Percentiles rank a stretch among this genome's conserved stretches.
phyloP scores from a whole-genome alignment of 1,140 invertebrate genomes.

The Hylaeus anthracinus region DNA sequence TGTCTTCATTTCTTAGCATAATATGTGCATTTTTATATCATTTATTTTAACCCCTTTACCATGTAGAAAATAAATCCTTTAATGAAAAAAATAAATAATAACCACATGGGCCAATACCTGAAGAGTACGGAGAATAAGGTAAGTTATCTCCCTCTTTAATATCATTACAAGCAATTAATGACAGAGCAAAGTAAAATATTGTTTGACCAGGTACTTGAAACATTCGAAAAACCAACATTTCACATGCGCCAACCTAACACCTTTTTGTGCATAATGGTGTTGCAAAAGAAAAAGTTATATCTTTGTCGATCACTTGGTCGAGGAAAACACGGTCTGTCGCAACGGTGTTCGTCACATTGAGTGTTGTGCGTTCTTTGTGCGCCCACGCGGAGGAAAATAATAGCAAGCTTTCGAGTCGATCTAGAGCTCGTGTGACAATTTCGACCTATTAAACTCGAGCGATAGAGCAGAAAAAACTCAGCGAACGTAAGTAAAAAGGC shows the following conservation, averaged over 20 bases:
- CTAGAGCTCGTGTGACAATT: background rate
- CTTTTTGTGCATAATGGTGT: background rate
- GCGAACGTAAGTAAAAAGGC: background rate
- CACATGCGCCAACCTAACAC: too few relatives aligned
- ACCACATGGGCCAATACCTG: too few relatives aligned
- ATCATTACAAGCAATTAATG: too few relatives aligned
- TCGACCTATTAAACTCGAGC: background rate
- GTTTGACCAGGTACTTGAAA: too few relatives aligned
- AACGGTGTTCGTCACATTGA: background rate
- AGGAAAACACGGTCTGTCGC: background rate
- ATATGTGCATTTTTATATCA: too few relatives aligned
- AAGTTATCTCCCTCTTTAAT: too few relatives aligned
- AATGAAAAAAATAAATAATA: too few relatives aligned
- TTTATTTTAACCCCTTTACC: too few relatives aligned
- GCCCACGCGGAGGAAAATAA: background rate
- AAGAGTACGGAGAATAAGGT: too few relatives aligned
- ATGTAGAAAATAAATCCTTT: too few relatives aligned
- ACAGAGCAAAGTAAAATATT: too few relatives aligned
- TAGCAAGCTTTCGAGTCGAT: background rate
- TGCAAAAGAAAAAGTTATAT: background rate
- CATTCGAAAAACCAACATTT: too few relatives aligned
- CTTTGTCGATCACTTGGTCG: background rate
- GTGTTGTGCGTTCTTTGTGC: slow-evolving; percentile 5
- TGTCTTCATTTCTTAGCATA: background rate
- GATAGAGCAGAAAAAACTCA: background rate